These are phyloP conservation scores for Novumbra hubbsi DNA, from an alignment of 2,797 vertebrate genomes.

Conservation along the genomic window DNA sequence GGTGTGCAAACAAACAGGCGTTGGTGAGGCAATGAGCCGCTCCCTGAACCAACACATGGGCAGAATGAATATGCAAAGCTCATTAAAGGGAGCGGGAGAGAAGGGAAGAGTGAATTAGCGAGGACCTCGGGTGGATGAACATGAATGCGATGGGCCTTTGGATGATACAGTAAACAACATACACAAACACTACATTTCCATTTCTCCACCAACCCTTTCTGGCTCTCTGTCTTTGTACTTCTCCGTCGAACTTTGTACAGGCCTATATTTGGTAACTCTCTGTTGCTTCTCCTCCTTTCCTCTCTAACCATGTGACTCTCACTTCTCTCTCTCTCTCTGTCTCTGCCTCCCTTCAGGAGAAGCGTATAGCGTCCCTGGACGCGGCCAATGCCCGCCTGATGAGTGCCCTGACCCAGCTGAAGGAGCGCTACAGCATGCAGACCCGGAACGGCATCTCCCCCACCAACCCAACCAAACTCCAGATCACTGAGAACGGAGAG, in stretches of 20 bases:
- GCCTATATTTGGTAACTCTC: not conserved
- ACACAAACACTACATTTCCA: not conserved
- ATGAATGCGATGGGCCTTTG: not conserved
- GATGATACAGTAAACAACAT: not conserved
- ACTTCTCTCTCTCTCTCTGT: not conserved
- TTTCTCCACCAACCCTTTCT: not conserved
- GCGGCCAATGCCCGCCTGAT: conserved; percentile 95
- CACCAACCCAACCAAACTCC: conserved; percentile 97
- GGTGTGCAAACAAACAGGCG: conserved; percentile 41
- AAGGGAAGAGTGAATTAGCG: not conserved
- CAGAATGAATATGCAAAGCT: conserved; percentile 29
- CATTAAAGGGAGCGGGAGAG: conserved; percentile 10
- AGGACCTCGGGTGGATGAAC: conserved; percentile 14
- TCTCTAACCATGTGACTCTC: not conserved
- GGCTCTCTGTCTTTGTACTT: conserved; percentile 16
- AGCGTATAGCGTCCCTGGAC: conserved; percentile 94
- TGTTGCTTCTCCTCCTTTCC: not conserved
- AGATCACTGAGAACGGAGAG: conserved; percentile 98
- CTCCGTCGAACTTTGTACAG: not conserved
- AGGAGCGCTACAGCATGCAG: conserved; percentile 99
- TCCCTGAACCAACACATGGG: conserved; percentile 23
- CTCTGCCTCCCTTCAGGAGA: conserved; percentile 78
- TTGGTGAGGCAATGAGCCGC: conserved; percentile 23
- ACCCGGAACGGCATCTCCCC: conserved; percentile 96
- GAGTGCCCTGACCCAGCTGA: conserved; percentile 96